Base-by-base conservation (phyloP, 1,140 invertebrate genomes). In the Drosophila bocqueti region DNA sequence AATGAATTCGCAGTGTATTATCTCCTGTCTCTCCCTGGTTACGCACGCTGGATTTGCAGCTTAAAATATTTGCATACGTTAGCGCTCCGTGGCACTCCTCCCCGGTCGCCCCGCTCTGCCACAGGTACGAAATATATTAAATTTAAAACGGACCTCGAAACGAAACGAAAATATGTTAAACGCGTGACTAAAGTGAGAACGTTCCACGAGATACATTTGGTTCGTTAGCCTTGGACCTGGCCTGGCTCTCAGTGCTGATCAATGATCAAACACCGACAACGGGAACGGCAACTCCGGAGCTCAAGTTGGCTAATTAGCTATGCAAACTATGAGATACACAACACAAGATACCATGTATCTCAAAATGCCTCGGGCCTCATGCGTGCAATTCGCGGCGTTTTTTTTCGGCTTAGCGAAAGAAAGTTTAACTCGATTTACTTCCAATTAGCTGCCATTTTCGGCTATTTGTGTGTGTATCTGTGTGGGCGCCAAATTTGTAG, bases 251-350 rank as follows among this genome's bases (percentile, higher is more conserved):
- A 21, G 40, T 54, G 49, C 67, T 85, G 82, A 85, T 85, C 82
- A 85, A 85, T 86, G 82, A 85, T 85, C 82, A 67, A 54, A 61
- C 59, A 85, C 81, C 81, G 81, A 83, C 81, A 82, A 58, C 64
- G 52, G 52, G 26, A 63, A 64, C 34, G 64, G 46, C 11, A 49
- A 46, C 54, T 76, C 45, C 38, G 26, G 34, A 42, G 71, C 71
- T 47, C 13, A 50, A 78, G 63, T 46, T 81, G 84, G 65, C 84
- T 89, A 89, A 89, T 89, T 89, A 89, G 85, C 81, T 89, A 89
- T 89, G 84, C 84, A 90, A 89, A 90, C 84, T 89, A 90, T 89
- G 84, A 89, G 84, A 89, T 89, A 90, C 81, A 90, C 85, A 81
- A 66, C 77, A 40, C 62, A 68, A 87, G 84, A 87, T 87, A 87